Evolutionary conservation across 2,888 invertebrate species (phyloP), one percentile per base, ranked within the genome.

Genomic region (Leptinotarsa haldemani): DNA sequence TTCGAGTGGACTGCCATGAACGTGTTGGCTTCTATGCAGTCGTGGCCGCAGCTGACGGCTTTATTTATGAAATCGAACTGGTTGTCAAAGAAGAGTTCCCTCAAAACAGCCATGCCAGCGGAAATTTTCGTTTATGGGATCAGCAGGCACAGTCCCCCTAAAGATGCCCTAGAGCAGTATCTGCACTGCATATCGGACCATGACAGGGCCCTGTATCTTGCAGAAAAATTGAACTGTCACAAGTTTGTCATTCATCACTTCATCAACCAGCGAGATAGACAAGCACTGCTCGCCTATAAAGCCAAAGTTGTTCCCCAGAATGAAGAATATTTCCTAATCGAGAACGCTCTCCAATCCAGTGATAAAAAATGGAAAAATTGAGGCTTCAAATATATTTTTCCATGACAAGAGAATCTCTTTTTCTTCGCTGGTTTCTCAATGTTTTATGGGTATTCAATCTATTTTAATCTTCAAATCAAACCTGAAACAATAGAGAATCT

Each of bases 261-360:
- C 50, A 89, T 90, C 0, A 89, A 90, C 56, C 92, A 92, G 84
- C 91, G 91, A 74, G 93, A 94, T 84, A 88, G 92, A 53, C 82
- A 87, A 0, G 89, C 91, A 0, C 86, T 94, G 7, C 88, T 91
- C 4, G 90, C 90, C 78, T 93, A 93, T 82, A 92, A 91, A 84
- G 90, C 90, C 81, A 89, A 90, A 4, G 85, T 93, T 2, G 89
- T 89, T 68, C 90, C 91, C 0, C 91, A 92, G 77, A 91, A 92
- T 0, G 93, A 94, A 80, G 93, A 94, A 82, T 92, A 92, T 80
- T 92, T 93, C 80, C 90, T 93, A 74, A 93, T 94, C 53, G 94
- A 94, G 81, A 93, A 92, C 82, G 91, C 92, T 1, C 85, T 95
- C 0, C 82, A 81, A 71, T 80, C 82, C 66, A 72, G 47, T 65